Base-by-base conservation (phyloP, 2,888 invertebrate species). In the Achlya flavicornis region DNA sequence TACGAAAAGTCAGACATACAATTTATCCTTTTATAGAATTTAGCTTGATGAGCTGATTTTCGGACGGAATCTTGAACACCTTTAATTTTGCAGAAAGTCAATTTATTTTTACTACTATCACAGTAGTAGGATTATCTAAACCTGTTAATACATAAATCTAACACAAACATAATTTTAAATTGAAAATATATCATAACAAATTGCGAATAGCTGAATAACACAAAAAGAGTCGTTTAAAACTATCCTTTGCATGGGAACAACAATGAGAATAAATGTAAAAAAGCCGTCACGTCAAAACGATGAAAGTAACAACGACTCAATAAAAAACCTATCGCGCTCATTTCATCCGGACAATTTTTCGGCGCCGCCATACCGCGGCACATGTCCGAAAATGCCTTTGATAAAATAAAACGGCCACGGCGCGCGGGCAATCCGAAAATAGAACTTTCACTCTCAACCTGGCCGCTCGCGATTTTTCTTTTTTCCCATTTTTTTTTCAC, bases 371-470 rank as follows among this genome's bases (percentile, higher is more conserved):
- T 8, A 53, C 19, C 53, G 14, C 16, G 14, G 74, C 77, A 74
- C 75, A 73, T 77, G 80, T 71, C 78, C 81, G 75, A 80, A 79
- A 78, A 72, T 72, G 75, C 70, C 72, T 75, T 74, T 61, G 66
- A 77, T 83, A 86, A 84, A 85, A 80, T 57, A 78, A 77, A 81
- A 76, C 81, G 58, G 70, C 72, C 67, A 70, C 83, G 78, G 79
- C 81, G 84, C 83, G 81, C 85, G 85, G 80, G 86, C 87, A 87
- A 86, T 86, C 87, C 87, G 81, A 88, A 90, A 90, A 91, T 89
- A 91, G 89, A 85, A 90, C 91, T 91, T 84, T 92, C 91, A 77
- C 90, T 92, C 84, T 91, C 92, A 71, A 67, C 76, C 79, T 78
- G 83, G 84, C 53, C 10, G 53, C 53, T 53, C 80, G 77, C 78